Evolutionary conservation across 2,888 invertebrate genomes (phyloP), one percentile per base, ranked within the genome.

Genomic region (Noctua janthina): DNA sequence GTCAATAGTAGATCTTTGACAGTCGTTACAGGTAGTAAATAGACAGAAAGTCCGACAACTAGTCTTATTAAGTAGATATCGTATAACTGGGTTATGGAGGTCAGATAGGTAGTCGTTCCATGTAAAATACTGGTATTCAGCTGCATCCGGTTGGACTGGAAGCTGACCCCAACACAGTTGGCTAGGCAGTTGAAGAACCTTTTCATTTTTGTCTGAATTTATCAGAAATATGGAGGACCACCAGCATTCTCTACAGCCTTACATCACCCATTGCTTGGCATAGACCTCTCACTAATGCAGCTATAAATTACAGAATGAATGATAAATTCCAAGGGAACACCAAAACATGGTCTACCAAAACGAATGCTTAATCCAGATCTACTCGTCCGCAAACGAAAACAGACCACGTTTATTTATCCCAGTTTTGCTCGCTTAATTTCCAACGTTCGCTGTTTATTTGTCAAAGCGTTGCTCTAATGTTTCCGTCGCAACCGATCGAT

Each of bases 401-500:
- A 49, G 67, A 51, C 13, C 13, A 5, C n/a, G 46, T 29, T 72
- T 54, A 69, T 76, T 76, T 54, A 76, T 56, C 17, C 35, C n/a
- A 76, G 35, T 77, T 39, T 39, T 64, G 35, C 46, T 0, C 29
- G 54, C 68, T 54, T 77, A 77, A 83, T 83, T 69, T 78, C 17
- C 23, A 77, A 46, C 46, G 23, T 15, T 54, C n/a, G 8, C 69
- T 81, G 75, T 87, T 83, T 83, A 81, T 74, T 62, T 79, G 76
- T 62, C 56, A 69, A 70, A 74, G 59, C 67, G 20, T 69, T 35
- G 81, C 67, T 29, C 67, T 79, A 81, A 82, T 79, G 88, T 79
- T 79, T 80, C 54, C 79, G 76, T 82, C 71, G 69, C 62, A 56
- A 62, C 62, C n/a, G 75, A 86, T 88, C 86, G 74, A 87, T 83